Percentiles rank a stretch among this genome's conserved stretches.
phyloP scores from a whole-genome alignment of 2,113 vertebrate genomes.

The Aviceda subcristata region DNA sequence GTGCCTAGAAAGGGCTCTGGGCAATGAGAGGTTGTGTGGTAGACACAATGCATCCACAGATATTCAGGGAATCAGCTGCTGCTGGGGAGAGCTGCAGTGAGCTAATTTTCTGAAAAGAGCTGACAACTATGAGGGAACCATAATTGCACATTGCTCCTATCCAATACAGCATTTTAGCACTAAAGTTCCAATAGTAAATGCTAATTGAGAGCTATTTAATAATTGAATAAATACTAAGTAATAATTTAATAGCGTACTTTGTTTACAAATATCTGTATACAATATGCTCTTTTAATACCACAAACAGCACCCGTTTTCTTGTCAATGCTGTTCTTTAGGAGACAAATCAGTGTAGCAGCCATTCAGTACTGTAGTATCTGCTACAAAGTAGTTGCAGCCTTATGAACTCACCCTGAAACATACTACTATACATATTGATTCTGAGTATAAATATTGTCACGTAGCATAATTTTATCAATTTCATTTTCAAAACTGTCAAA shows the following conservation, averaged over 20 bases:
- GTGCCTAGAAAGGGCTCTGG: background rate
- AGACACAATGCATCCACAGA: background rate
- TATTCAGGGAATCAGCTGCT: background rate
- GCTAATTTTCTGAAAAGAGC: background rate
- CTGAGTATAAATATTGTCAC: slow-evolving; percentile 8
- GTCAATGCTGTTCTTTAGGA: background rate
- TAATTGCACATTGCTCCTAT: background rate
- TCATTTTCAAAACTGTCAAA: slow-evolving; percentile 35
- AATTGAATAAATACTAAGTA: slow-evolving; percentile 24
- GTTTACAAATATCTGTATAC: slow-evolving; percentile 2
- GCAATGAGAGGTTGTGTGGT: background rate
- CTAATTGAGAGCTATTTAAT: slow-evolving; percentile 17
- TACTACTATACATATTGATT: slow-evolving; percentile 12
- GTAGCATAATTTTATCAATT: slow-evolving; percentile 9
- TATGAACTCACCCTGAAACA: background rate
- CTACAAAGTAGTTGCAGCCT: background rate
- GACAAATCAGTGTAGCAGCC: background rate
- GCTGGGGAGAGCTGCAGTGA: background rate
- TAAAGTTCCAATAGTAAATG: background rate
- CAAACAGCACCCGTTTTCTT: background rate
- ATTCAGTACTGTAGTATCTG: background rate
- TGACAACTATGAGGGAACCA: background rate
- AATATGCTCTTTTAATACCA: background rate
- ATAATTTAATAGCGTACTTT: background rate
- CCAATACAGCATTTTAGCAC: background rate